phyloP scores from a whole-genome alignment of 1,140 invertebrate species.

The Bombus pyrosoma region DNA sequence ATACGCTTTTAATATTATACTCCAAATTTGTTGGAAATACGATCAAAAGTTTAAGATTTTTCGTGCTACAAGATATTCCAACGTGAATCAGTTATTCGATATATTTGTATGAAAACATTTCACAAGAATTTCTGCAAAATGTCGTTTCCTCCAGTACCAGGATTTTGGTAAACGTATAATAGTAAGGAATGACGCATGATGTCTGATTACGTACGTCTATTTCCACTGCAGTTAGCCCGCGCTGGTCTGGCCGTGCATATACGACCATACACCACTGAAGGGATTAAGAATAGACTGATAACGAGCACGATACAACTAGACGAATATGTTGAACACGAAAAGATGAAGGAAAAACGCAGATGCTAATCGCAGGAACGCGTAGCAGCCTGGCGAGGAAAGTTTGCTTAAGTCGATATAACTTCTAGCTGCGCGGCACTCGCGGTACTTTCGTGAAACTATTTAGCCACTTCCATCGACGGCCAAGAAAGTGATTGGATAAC shows the following conservation, averaged over 20 bases:
- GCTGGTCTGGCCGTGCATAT: background rate
- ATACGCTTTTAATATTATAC: background rate
- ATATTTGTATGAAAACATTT: background rate
- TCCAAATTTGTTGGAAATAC: background rate
- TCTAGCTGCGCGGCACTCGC: slow-evolving; percentile 36
- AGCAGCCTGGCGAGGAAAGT: background rate
- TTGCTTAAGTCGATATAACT: slow-evolving; percentile 51
- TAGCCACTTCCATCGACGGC: slow-evolving; percentile 53
- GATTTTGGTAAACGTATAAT: too few species aligned
- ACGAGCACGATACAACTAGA: background rate
- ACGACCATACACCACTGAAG: background rate
- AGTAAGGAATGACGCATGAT: too few species aligned
- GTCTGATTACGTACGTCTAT: background rate
- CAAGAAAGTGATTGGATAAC: slow-evolving; percentile 56
- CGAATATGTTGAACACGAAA: background rate
- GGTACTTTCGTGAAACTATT: slow-evolving; percentile 49
- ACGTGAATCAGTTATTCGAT: background rate
- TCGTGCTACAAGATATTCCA: background rate
- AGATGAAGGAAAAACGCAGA: slow-evolving; percentile 7
- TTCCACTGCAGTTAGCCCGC: background rate
- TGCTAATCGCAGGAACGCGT: slow-evolving; percentile 32
- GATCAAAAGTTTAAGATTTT: background rate
- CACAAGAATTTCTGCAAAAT: background rate
- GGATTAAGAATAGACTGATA: background rate
- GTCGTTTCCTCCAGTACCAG: background rate